Conservation (phyloP, 1,140 invertebrate genomes). For the Drosophila busckii region DNA sequence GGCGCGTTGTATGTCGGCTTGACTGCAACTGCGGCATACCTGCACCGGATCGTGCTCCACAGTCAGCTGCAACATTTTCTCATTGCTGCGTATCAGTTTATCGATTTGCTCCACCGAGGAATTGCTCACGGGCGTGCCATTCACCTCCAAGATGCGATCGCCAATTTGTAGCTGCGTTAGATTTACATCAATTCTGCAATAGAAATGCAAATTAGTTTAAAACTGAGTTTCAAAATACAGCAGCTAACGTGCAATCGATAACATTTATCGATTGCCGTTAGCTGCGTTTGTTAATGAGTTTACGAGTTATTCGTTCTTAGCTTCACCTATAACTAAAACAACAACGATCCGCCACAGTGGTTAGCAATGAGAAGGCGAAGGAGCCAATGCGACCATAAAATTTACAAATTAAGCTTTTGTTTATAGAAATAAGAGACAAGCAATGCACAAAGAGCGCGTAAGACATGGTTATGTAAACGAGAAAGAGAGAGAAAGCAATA, state of each 20-base stretch:
- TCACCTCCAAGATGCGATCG: conserved; percentile 94
- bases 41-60: conserved; percentile 93
- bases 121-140: conserved; percentile 91
- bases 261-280: not conserved
- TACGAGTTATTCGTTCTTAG: not conserved
- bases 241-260: too few relatives aligned
- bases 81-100: conserved; percentile 86
- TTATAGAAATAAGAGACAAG: too few relatives aligned
- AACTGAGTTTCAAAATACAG: not conserved
- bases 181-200: conserved; percentile 87
- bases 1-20: conserved; percentile 65
- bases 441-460: conserved; percentile 1
- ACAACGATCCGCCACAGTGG: conserved; percentile 72
- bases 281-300: not conserved
- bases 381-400: conserved; percentile 70
- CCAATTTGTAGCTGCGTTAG: conserved; percentile 93
- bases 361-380: conserved; percentile 71
- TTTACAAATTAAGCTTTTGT: conserved; percentile 69
- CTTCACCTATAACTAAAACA: conserved; percentile 77
- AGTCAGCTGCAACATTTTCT: conserved; percentile 86
- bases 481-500: conserved; percentile 17
- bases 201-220: not conserved
- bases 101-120: conserved; percentile 87
- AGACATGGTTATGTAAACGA: conserved; percentile 14
- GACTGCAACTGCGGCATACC: conserved; percentile 79